Evolutionary conservation across 2,888 invertebrate species (phyloP).

Genomic region (Pasiphila rectangulata): DNA sequence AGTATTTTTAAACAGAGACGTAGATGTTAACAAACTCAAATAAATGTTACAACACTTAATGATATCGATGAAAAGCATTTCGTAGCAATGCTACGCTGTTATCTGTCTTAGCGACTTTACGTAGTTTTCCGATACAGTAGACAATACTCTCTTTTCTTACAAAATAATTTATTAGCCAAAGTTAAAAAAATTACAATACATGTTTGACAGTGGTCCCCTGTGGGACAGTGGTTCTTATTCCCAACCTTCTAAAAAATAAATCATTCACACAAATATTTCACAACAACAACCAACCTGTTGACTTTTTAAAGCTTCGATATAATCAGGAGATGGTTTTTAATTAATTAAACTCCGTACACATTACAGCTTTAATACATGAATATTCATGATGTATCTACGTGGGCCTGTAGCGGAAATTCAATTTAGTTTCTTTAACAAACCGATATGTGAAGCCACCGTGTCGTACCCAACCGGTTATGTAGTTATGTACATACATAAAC

Average conservation of each 20-base stretch:
- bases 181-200: no score
- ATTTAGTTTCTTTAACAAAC: slow-evolving; percentile 37
- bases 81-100: not conserved
- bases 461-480: slow-evolving; percentile 56
- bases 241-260: no score
- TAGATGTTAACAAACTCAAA: no score
- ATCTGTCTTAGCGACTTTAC: not conserved
- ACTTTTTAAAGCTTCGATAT: slow-evolving; percentile 4
- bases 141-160: not conserved
- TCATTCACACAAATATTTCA: not conserved
- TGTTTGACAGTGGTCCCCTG: no score
- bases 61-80: no score
- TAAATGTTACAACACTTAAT: no score
- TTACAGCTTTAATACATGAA: slow-evolving; percentile 19
- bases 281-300: slow-evolving; percentile 4
- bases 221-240: no score
- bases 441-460: slow-evolving; percentile 36
- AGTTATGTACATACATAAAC: slow-evolving; percentile 65
- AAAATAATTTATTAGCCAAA: no score
- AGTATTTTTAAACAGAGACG: no score
- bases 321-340: slow-evolving; percentile 17
- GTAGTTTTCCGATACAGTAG: not conserved
- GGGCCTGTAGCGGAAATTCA: slow-evolving; percentile 20
- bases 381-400: slow-evolving; percentile 19
- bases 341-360: slow-evolving; percentile 21